phyloP scores from a whole-genome alignment of 2,888 invertebrate species.

The Rapana venosa region DNA sequence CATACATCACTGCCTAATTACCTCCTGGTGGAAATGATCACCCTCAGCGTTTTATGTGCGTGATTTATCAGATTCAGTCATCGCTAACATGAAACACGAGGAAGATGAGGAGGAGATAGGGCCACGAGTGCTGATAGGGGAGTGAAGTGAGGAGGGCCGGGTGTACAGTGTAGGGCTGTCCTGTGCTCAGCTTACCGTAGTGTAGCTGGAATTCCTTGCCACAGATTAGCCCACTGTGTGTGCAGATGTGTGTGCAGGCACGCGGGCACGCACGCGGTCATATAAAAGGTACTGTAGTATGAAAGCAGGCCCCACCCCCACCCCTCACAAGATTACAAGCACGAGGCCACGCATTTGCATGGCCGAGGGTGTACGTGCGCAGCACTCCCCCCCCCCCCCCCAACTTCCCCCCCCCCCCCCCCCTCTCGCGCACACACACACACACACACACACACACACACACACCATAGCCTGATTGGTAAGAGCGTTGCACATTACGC shows the following conservation, averaged over 20 bases:
- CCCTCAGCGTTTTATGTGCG: neutral
- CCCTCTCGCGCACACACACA: neutral
- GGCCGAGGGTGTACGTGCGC: neutral
- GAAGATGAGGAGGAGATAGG: neutral
- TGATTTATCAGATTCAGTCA: slow-evolving; percentile 9
- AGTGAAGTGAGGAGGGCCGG: neutral
- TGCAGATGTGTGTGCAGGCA: too few relatives aligned
- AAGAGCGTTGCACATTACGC: too few relatives aligned
- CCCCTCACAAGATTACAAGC: neutral
- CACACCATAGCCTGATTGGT: too few relatives aligned
- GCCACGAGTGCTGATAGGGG: neutral
- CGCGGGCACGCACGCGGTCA: too few relatives aligned
- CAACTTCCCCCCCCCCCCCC: neutral
- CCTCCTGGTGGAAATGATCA: too few relatives aligned
- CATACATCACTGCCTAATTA: too few relatives aligned
- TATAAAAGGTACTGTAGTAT: too few relatives aligned
- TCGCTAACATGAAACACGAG: slow-evolving; percentile 13
- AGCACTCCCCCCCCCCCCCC: neutral
- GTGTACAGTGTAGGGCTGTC: neutral
- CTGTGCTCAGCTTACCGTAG: too few relatives aligned
- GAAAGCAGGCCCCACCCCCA: neutral
- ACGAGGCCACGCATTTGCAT: neutral
- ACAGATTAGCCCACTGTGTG: too few relatives aligned
- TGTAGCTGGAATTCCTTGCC: neutral
- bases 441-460: neutral